These are phyloP conservation scores for Oreortyx pictus DNA, from an alignment of 2,797 vertebrate species.

Conservation along the genomic window DNA sequence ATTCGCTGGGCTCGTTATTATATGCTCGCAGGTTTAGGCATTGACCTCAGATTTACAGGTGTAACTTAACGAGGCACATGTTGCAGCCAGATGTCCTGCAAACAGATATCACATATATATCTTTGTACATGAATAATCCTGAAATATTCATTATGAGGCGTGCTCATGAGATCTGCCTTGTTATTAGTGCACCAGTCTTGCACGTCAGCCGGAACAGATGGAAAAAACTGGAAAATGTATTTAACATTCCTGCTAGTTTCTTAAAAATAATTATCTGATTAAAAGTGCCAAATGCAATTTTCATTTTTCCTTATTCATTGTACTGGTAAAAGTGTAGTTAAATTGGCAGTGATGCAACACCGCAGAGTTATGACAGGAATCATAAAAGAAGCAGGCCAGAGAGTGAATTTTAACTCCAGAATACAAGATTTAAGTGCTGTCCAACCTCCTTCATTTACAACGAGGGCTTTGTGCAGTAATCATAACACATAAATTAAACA, in stretches of 20 bases:
- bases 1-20: constrained; percentile 70
- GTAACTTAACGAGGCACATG: constrained; percentile 72
- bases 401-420: neutral
- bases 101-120: constrained; percentile 18
- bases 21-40: constrained; percentile 65
- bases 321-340: neutral
- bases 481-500: neutral
- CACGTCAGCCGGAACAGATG: constrained; percentile 76
- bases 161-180: constrained; percentile 47
- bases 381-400: neutral
- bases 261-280: constrained; percentile 75
- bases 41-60: constrained; percentile 75
- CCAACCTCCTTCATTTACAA: neutral
- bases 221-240: constrained; percentile 69
- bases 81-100: constrained; percentile 78
- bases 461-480: neutral
- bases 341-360: neutral
- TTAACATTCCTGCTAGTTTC: constrained; percentile 58
- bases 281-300: constrained; percentile 71
- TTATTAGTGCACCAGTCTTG: constrained; percentile 52
- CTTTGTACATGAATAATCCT: constrained; percentile 49
- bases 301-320: constrained; percentile 3
- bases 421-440: neutral
- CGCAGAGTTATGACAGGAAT: neutral
- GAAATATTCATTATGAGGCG: constrained; percentile 65